Evolutionary conservation across 2,113 vertebrate species (phyloP).

Genomic region (Solenodon paradoxus): DNA sequence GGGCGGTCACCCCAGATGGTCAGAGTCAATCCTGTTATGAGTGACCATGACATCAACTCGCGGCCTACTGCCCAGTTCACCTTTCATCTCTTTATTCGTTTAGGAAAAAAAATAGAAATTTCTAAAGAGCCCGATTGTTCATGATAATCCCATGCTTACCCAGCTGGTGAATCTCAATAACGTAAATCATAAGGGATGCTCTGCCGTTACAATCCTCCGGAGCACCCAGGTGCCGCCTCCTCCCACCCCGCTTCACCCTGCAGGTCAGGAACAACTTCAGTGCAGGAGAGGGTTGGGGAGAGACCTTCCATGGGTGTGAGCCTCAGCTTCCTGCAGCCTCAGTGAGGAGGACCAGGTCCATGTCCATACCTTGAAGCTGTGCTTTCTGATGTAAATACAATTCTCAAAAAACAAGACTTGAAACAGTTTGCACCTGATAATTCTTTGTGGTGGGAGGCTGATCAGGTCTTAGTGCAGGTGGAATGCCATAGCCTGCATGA

Average conservation of each 20-base stretch:
- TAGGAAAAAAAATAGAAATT: background rate
- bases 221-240: background rate
- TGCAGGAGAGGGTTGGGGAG: background rate
- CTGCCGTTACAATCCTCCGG: background rate
- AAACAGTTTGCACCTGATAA: fast-evolving
- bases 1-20: background rate
- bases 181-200: background rate
- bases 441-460: background rate
- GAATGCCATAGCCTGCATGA: background rate
- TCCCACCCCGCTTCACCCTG: background rate
- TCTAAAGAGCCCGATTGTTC: background rate
- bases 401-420: background rate
- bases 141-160: background rate
- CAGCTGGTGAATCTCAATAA: background rate
- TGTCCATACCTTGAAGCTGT: background rate
- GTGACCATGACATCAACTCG: fast-evolving
- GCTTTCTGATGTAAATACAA: background rate
- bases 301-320: background rate
- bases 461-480: background rate
- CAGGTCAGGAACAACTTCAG: no score
- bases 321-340: background rate
- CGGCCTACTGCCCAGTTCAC: no score
- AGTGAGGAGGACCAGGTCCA: background rate
- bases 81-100: background rate
- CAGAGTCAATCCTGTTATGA: background rate